phyloP scores from a whole-genome alignment of 1,140 invertebrate genomes.

The Papilio polytes region DNA sequence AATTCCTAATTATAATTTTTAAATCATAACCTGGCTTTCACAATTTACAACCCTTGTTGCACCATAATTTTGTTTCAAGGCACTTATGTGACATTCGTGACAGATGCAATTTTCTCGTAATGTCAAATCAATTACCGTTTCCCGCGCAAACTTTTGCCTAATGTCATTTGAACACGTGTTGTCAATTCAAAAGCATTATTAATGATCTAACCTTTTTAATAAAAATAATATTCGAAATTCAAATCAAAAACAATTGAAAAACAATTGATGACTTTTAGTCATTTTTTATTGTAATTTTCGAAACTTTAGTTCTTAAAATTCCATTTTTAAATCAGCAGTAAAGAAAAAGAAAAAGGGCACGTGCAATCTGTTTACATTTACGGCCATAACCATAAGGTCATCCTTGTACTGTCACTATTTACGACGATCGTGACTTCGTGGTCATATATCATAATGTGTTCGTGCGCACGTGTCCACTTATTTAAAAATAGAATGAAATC shows the following conservation, averaged over 20 bases:
- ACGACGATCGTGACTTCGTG: constrained; percentile 20
- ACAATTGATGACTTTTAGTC: background rate
- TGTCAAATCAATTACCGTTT: constrained; percentile 35
- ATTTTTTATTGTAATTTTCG: background rate
- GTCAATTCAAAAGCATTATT: constrained; percentile 6
- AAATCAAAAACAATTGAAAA: background rate
- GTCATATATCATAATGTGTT: background rate
- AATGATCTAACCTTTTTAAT: constrained; percentile 5
- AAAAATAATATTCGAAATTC: background rate
- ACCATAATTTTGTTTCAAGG: background rate
- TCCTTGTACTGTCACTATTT: constrained; percentile 5
- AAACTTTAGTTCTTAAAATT: background rate
- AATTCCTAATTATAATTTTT: too few relatives aligned
- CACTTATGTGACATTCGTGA: constrained; percentile 21
- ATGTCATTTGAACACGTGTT: constrained; percentile 29
- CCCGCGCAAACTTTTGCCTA: constrained; percentile 4
- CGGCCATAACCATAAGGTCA: background rate
- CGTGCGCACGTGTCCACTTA: background rate
- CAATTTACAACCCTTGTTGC: background rate
- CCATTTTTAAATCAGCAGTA: background rate
- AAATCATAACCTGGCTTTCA: too few relatives aligned
- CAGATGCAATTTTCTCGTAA: constrained; percentile 28
- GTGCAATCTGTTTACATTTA: constrained; percentile 13
- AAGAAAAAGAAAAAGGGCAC: background rate
- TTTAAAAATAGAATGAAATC: background rate